Conservation (phyloP, 1,140 invertebrate genomes). For the Caerostris extrusa region DNA sequence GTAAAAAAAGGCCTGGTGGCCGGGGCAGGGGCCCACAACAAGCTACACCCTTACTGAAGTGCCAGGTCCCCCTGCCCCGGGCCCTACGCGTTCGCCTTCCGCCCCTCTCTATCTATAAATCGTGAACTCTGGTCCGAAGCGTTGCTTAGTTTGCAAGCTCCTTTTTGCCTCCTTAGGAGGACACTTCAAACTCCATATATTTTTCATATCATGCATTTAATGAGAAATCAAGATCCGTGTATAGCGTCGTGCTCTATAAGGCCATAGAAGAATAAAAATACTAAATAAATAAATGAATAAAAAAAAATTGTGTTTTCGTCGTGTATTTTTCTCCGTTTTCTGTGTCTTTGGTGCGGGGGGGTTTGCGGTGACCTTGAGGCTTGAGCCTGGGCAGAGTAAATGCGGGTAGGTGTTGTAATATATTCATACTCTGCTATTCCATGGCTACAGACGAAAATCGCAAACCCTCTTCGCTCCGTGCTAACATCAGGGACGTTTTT, state of each 20-base stretch:
- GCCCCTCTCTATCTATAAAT: not conserved
- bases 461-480: conserved; percentile 23
- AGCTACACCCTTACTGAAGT: conserved; percentile 78
- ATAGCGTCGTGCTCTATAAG: conserved; percentile 61
- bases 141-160: conserved; percentile 71
- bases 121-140: conserved; percentile 75
- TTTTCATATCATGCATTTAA: conserved; percentile 78
- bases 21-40: conserved; percentile 68
- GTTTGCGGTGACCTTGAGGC: not conserved
- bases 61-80: conserved; percentile 65
- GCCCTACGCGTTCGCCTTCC: not conserved
- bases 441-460: conserved; percentile 5
- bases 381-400: conserved; percentile 22
- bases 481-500: conserved; percentile 69
- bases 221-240: conserved; percentile 66
- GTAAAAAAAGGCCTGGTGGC: not conserved
- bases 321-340: conserved; percentile 70
- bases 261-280: conserved; percentile 55
- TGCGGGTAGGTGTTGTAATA: conserved; percentile 77
- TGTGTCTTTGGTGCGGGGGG: conserved; percentile 50
- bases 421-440: conserved; percentile 71
- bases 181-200: conserved; percentile 74
- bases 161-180: conserved; percentile 50
- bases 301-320: conserved; percentile 69
- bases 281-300: conserved; percentile 6